These are phyloP conservation scores for Brevipalpus yothersi DNA, from an alignment of 1,140 invertebrate species.

Conservation along the genomic window DNA sequence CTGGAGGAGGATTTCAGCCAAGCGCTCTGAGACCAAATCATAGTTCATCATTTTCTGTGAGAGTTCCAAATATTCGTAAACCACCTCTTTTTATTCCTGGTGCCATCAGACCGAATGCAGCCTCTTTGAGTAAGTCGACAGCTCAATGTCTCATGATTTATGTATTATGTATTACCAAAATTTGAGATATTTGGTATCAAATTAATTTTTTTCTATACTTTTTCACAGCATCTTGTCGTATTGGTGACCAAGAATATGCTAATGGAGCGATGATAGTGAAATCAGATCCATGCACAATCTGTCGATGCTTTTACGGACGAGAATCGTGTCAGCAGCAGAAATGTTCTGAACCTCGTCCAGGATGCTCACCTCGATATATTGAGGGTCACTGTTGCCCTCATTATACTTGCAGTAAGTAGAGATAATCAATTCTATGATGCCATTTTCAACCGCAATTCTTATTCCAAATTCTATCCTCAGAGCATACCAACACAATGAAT, in stretches of 20 bases:
- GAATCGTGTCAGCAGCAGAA: slow-evolving; percentile 26
- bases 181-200: too few relatives aligned
- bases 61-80: too few relatives aligned
- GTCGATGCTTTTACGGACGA: slow-evolving; percentile 28
- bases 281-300: slow-evolving; percentile 23
- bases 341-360: slow-evolving; percentile 23
- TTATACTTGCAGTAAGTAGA: slow-evolving; percentile 25
- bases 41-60: too few relatives aligned
- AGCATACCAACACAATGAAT: too few relatives aligned
- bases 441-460: too few relatives aligned
- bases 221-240: slow-evolving; percentile 21
- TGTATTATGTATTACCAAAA: too few relatives aligned
- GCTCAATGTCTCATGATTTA: too few relatives aligned
- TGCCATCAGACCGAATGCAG: too few relatives aligned
- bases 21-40: too few relatives aligned
- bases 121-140: too few relatives aligned
- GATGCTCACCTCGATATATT: slow-evolving; percentile 20
- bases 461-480: neutral
- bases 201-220: slow-evolving; percentile 6
- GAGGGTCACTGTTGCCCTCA: slow-evolving; percentile 23
- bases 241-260: slow-evolving; percentile 20
- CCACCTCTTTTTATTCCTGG: too few relatives aligned
- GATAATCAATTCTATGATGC: neutral
- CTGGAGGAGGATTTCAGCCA: too few relatives aligned
- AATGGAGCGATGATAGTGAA: slow-evolving; percentile 26